Evolutionary conservation across 2,888 invertebrate species (phyloP), one percentile per base, ranked within the genome.

Genomic region (Drosophila gaucha): DNA sequence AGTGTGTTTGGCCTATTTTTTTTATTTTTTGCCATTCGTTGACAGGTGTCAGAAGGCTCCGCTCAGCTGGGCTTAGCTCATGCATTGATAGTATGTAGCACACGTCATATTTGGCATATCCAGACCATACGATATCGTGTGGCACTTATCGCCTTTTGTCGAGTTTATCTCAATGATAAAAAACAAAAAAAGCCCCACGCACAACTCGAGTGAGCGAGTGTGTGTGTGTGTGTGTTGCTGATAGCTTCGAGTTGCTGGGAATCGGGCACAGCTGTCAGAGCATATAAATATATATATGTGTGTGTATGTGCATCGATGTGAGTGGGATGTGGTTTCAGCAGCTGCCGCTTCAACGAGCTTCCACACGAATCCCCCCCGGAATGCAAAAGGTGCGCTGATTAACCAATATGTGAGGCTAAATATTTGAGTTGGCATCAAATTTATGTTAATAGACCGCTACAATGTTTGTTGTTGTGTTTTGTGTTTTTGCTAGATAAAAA

Each of bases 181-280:
- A 56, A 36, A 2, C 20, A 36, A 66, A 60, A 58, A 46, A 38
- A 30, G 16, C 54, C 70, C 52, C 55, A 68, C 74, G 41, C 73
- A 55, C 33, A 35, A 1, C 28, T 36, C 33, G 10, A 24, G 16
- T 18, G 26, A n/a, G 9, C 20, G 44, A 22, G 39, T 55, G 28
- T 30, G 28, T 20, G 10, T 20, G 56, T 16, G 47, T 67, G 51
- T 51, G 28, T 26, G 14, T 18, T 31, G 47, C 67, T 64, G 86
- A 87, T 87, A 83, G 70, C 86, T 67, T 77, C 79, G 62, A 85
- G 83, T 82, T 74, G 77, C 68, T 58, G 69, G 88, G 65, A 86
- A 87, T 60, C 77, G 28, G 16, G 63, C 64, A 49, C 83, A 84
- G 83, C 88, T 84, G 83, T 83, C 83, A 74, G 35, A 16, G 22